These are phyloP conservation scores for Colossoma macropomum DNA, from an alignment of 2,113 vertebrate genomes.

Conservation along the genomic window DNA sequence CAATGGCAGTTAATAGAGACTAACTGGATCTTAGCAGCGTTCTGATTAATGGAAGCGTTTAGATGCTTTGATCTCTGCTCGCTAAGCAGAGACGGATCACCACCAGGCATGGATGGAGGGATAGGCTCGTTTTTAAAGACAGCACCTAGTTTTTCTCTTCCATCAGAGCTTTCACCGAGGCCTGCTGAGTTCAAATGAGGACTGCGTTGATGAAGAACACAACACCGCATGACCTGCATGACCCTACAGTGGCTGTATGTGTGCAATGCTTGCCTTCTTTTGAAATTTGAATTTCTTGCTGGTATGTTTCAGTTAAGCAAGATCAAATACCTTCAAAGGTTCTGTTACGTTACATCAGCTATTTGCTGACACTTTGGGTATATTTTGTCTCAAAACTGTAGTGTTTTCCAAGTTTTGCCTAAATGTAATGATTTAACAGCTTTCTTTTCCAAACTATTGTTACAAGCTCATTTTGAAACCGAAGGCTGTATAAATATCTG, in stretches of 20 bases:
- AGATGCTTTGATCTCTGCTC: constrained; percentile 10
- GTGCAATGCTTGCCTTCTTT: background rate
- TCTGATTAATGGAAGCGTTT: constrained; percentile 37
- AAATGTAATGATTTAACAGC: no score
- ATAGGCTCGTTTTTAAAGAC: constrained; percentile 29
- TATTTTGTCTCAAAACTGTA: no score
- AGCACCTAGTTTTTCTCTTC: constrained; percentile 5
- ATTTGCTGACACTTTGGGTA: no score
- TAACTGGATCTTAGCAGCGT: constrained; percentile 24
- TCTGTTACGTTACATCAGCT: no score
- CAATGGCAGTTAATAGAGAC: constrained; percentile 31
- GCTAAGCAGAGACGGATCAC: constrained; percentile 35
- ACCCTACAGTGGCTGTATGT: background rate
- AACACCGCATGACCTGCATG: constrained; percentile 14
- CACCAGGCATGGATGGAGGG: constrained; percentile 21
- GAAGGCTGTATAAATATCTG: no score
- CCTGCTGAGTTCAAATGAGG: background rate
- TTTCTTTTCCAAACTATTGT: no score
- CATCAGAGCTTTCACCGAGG: background rate
- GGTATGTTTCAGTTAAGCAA: background rate
- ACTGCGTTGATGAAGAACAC: constrained; percentile 4
- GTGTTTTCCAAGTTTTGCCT: no score
- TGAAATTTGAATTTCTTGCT: no score
- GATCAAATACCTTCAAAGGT: background rate
- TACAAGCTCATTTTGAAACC: no score